Evolutionary conservation across 2,888 invertebrate species (phyloP), one percentile per base, ranked within the genome.

Genomic region (Lasioglossum morio): DNA sequence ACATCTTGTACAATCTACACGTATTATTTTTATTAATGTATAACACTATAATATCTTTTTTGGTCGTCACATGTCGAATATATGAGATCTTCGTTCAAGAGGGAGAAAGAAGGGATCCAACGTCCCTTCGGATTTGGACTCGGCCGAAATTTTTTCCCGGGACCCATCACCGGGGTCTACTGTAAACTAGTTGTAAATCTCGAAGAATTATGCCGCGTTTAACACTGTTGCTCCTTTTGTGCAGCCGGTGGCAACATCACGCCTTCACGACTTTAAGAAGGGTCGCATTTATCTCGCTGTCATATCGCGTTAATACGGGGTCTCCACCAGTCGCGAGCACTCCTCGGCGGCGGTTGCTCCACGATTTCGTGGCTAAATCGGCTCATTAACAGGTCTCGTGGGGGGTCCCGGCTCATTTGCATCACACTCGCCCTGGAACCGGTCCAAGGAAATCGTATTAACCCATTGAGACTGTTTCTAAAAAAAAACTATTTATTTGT

Each of bases 321-420:
- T 85, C 81, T 86, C 76, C 75, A 84, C 86, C 88, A 82, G 63
- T 63, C 5, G 30, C 8, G 19, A 63, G 63, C 30, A 8, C 16
- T 63, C 30, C 63, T 90, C 85, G 86, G 79, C 66, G 78, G 84
- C 81, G 78, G 84, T 80, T 91, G 89, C 84, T 88, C 91, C 88
- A 87, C 91, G 89, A 94, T 94, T 95, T 92, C 91, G 94, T 92
- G 92, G 93, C 93, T 94, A 95, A 95, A 95, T 95, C 94, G 94
- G 92, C 94, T 95, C 94, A 95, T 95, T 95, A 95, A 86, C 83
- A 82, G 78, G 77, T 89, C 86, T 93, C 93, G 93, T 93, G 93
- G 94, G 94, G 94, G 94, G 91, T 91, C 91, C 82, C 89, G 91
- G 91, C 89, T 92, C 91, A 94, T 95, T 94, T 94, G 94, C 94